Base-by-base conservation (phyloP, 1,140 invertebrate genomes). In the Drosophila ficusphila region DNA sequence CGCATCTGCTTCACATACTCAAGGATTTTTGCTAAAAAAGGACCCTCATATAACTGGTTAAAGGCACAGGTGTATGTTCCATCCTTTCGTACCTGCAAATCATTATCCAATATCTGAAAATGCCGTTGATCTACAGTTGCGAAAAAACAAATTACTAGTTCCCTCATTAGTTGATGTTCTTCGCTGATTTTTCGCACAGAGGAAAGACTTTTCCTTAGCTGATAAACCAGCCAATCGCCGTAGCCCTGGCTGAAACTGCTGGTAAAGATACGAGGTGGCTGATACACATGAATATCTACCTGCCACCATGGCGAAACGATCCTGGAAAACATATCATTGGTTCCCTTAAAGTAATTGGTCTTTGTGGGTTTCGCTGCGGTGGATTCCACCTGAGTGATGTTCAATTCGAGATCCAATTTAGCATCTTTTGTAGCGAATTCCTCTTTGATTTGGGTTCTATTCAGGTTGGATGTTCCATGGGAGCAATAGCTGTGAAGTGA, bases 91-190 rank as follows among this genome's bases (percentile, higher is more conserved):
- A 73, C 3, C 1, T 51, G 14, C 1, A 69, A 18, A 1, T 21
- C 12, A 0, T 23, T 14, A 34, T 73, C 29, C 12, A 8, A 9
- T 1, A 62, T 1, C n/a, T 44, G 2, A 6, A 79, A 73, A 11
- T 54, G 7, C 6, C 9, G 12, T 23, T 14, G 23, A 6, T 74
- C 8, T 0, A 4, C 4, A 0, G 61, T 36, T 0, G 27, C 25
- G 9, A 79, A 74, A 29, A 74, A 79, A 11, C 62, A 52, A 1
- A 36, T 6, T 5, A 74, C 2, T 7, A 74, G 21, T 31, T 79
- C 75, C 0, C 38, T 39, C 2, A 78, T 7, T 2, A 69, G 3
- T 5, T 27, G 41, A 2, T 29, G 14, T 14, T 69, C 48, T 16
- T 68, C 62, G 14, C 23, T 46, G 1, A 27, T 23, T 3, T 5